phyloP scores from a whole-genome alignment of 1,140 invertebrate genomes.

The Uloborus diversus region DNA sequence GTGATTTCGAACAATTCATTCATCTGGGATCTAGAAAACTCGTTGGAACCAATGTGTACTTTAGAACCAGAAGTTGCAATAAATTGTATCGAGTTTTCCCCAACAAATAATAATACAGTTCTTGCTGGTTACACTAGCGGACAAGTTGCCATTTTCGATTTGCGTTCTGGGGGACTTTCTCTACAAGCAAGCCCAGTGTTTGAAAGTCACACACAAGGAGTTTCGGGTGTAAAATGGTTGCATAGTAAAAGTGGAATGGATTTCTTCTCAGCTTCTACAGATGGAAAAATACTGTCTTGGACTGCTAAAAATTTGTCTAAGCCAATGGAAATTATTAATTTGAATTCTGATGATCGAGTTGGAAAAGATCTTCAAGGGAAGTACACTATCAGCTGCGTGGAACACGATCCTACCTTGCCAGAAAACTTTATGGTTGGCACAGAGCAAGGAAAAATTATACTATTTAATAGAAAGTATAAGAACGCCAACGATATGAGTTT shows the following conservation, averaged over 20 bases:
- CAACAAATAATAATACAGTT: background rate
- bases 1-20: background rate
- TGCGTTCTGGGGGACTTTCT: background rate
- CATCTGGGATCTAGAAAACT: constrained; percentile 24
- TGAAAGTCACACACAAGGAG: background rate
- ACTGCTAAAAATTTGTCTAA: background rate
- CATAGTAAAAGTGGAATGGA: constrained; percentile 84
- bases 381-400: constrained; percentile 7
- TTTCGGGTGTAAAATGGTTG: constrained; percentile 70
- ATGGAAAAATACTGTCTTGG: constrained; percentile 76
- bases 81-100: constrained; percentile 4
- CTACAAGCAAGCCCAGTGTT: background rate
- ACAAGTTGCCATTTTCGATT: constrained; percentile 21
- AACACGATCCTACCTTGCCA: constrained; percentile 11
- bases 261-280: constrained; percentile 88
- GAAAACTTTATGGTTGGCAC: constrained; percentile 25
- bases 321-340: background rate
- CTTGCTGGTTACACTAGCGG: constrained; percentile 11
- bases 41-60: background rate
- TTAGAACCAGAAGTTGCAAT: background rate
- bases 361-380: background rate
- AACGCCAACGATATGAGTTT: background rate
- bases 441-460: constrained; percentile 25
- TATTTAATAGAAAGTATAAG: background rate
- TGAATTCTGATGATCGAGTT: background rate